Base-by-base conservation (phyloP, 1,140 invertebrate genomes). In the Drosophila truncata region DNA sequence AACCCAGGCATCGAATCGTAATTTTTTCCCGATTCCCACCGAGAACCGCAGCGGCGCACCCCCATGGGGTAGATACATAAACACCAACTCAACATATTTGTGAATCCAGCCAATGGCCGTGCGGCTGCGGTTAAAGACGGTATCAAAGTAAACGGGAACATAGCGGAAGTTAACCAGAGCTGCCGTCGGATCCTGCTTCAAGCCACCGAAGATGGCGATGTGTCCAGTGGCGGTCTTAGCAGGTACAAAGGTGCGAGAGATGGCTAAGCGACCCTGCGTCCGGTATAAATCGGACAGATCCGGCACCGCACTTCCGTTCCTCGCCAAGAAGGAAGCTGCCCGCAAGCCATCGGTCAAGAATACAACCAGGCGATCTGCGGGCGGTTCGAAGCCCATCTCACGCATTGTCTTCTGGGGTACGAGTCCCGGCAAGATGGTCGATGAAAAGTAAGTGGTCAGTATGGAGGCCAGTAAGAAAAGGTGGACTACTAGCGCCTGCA, bases 111-210 rank as follows among this genome's bases (percentile, higher is more conserved):
- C 93, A 90, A 94, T 94, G 16, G 94, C 93, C 3, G 55, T 54
- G 1, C 50, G 23, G 31, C 83, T 98, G 93, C 97, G 95, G 94
- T 99, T 99, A 83, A 99, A 98, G 3, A 99, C 95, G 35, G 98
- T 98, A 94, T 99, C 99, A 95, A 99, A 99, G 85, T 98, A 95
- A 13, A 99, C 96, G n/a, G 97, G 97, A 94, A 99, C 99, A 91
- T 97, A 96, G 93, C 98, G 97, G 97, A 98, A 99, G 16, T 98
- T 97, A 92, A 96, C 97, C 29, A 97, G 95, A 46, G 99, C 95
- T 37, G 98, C 20, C 82, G 97, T 98, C 8, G 99, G 98, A 94
- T 99, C 98, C 95, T 99, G 99, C 94, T 99, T 98, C 60, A 99
- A 96, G 13, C 98, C 92, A 66, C 97, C 98, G 84, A 98, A 96